A percentile compares a stretch with the other conserved stretches of the same genome.
These are phyloP conservation scores for Rhinichthys klamathensis DNA, from an alignment of 2,113 vertebrate species.

Conservation along the genomic window DNA sequence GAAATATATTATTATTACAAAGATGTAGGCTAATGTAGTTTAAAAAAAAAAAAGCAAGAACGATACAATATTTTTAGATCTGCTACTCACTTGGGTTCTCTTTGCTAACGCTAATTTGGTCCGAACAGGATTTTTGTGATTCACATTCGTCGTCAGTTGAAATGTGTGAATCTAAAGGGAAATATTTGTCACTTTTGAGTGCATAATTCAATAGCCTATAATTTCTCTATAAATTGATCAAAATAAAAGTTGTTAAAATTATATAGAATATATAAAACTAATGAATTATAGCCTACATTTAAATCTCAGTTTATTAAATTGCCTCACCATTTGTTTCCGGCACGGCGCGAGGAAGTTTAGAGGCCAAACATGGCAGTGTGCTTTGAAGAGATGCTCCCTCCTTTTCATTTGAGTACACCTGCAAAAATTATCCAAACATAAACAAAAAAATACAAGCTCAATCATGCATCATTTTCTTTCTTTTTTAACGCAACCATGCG, in stretches of 20 bases:
- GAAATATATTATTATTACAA: background rate
- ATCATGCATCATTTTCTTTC: slow-evolving; percentile 69
- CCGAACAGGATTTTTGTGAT: slow-evolving; percentile 81
- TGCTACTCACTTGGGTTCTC: slow-evolving; percentile 78
- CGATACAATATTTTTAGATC: background rate
- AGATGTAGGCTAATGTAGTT: background rate
- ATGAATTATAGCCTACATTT: background rate
- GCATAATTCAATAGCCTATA: background rate
- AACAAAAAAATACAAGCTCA: slow-evolving; percentile 61
- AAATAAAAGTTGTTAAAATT: background rate
- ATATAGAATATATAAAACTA: background rate
- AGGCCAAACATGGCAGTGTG: slow-evolving; percentile 66
- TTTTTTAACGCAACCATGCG: slow-evolving; percentile 28
- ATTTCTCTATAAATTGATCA: background rate
- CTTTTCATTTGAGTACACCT: slow-evolving; percentile 85
- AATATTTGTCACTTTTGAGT: slow-evolving; percentile 65
- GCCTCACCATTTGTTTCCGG: slow-evolving; percentile 80
- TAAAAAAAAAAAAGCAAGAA: background rate
- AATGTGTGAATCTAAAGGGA: slow-evolving; percentile 80
- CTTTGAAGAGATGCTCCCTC: slow-evolving; percentile 76
- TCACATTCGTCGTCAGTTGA: slow-evolving; percentile 83
- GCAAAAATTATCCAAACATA: slow-evolving; percentile 65
- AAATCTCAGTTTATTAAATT: background rate
- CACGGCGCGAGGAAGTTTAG: slow-evolving; percentile 78
- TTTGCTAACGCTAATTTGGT: slow-evolving; percentile 80